Evolutionary conservation across 2,888 invertebrate species (phyloP), one percentile per base, ranked within the genome.

Genomic region (Cosmia trapezina): DNA sequence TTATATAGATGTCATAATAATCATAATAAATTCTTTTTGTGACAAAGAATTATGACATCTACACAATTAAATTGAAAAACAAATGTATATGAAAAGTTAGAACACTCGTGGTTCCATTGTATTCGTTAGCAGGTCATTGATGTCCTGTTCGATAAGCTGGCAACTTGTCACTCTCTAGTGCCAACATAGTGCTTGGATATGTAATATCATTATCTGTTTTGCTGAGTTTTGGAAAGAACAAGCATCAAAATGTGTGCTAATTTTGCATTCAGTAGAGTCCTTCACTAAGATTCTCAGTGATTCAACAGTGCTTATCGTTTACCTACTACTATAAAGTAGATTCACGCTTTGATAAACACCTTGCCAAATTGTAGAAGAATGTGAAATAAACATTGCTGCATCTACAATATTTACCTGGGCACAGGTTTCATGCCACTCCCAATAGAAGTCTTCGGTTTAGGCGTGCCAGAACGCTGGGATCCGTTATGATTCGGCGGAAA

Each of bases 401-500:
- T 62, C 6, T n/a, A 9, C 5, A 63, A 57, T 41, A 37, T 63
- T 83, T 89, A 96, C 96, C 96, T 95, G 19, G 94, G 95, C 60
- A 93, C 93, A 47, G 97, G 96, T 89, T 97, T 96, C 92, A 96
- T 96, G 82, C 94, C 96, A 86, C 96, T 96, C 28, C 96, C 96
- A 33, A 96, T 96, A 12, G 96, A 96, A 47, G 96, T 96, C 86
- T 96, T 96, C 43, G 96, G 97, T 86, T 96, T 96, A 4, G 97
- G 97, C 7, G 97, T 97, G 76, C 97, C 97, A 14, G 97, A 97
- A 53, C 97, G 95, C 88, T 97, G 97, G 4, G 97, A 97, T 19
- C 97, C 97, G 87, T 97, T 97, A 85, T 97, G 97, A 89, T 98
- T 98, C 14, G 98, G 98, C 47, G 99, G 98, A 90, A 99, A 98